Base-by-base conservation (phyloP, 1,140 invertebrate species). In the Psix sp. region DNA sequence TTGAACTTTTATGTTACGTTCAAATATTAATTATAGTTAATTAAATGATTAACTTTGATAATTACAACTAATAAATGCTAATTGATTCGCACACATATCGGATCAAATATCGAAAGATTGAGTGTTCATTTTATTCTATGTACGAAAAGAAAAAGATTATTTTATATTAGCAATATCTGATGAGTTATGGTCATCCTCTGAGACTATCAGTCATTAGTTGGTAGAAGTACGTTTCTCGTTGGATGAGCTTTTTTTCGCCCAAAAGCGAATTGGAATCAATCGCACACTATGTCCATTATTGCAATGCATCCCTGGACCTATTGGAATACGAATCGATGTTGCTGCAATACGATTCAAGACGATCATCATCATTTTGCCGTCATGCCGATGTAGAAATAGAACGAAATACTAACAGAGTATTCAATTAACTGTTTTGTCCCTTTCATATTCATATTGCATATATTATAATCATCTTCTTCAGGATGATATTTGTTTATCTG, bases 401-500 rank as follows among this genome's bases (percentile, higher is more conserved):
- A 10, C 5, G 14, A 45, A 56, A 56, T 26, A 13, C 17, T 20
- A 15, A 15, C 35, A 51, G 59, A 51, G 39, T 51, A 62, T 62
- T 38, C 46, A 62, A 62, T 62, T 62, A 62, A 17, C 46, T 17
- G 17, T 24, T 51, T 51, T 35, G 38, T 48, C 31, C 31, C 45
- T 60, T 40, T 31, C 31, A 60, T 20, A 48, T 48, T 39, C 43
- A 40, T 40, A 18, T 18, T 5, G 14, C 31, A 11, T 45, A 33
- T 35, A 42, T 35, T 35, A 11, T 35, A 6, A 13, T 35, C 33
- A 11, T 11, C 10, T 13, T 6, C n/a, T 5, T 5, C 11, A 13
- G 5, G 33, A 35, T 14, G 13, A 35, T 5, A 35, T 5, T n/a
- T n/a, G 33, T 35, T 2, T 11, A 35, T 1, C 33, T 35, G n/a